phyloP scores from a whole-genome alignment of 2,113 vertebrate genomes.

The Nesoenas mayeri region DNA sequence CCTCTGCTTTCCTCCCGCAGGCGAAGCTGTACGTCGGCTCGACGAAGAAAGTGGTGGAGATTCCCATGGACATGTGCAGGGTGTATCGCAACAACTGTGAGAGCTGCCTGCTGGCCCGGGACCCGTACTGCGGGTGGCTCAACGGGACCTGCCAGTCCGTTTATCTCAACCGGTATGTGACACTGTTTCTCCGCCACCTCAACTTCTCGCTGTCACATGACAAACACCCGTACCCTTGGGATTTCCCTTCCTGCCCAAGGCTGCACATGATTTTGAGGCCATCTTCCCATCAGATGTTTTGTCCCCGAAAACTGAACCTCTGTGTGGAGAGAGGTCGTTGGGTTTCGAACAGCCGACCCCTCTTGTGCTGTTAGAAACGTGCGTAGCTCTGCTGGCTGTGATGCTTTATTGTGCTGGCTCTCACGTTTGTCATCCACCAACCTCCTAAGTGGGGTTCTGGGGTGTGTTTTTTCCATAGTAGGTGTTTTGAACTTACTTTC shows the following conservation, averaged over 20 bases:
- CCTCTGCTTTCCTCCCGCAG: slow-evolving; percentile 37
- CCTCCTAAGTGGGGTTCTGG: accelerated
- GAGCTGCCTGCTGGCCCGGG: slow-evolving; percentile 76
- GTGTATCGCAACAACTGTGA: slow-evolving; percentile 68
- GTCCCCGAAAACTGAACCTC: background rate
- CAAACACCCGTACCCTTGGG: background rate
- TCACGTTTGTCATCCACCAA: accelerated
- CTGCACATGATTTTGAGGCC: accelerated
- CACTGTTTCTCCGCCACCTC: background rate
- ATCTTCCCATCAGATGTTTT: background rate
- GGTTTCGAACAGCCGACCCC: background rate
- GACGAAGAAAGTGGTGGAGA: slow-evolving; percentile 53
- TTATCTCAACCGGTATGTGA: slow-evolving; percentile 35
- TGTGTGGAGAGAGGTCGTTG: background rate
- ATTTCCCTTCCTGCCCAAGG: background rate
- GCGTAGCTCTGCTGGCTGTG: background rate
- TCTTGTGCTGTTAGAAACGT: background rate
- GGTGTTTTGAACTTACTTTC: background rate
- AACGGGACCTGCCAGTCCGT: slow-evolving; percentile 49
- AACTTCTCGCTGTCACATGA: accelerated
- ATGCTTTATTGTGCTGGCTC: background rate
- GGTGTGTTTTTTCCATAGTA: background rate
- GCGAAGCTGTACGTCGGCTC: slow-evolving; percentile 72
- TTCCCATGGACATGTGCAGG: slow-evolving; percentile 74
- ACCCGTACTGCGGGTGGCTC: slow-evolving; percentile 77